Percentiles rank a stretch among this genome's conserved stretches.
Evolutionary conservation across 2,888 invertebrate species (phyloP).

Genomic region (Ormia ochracea): DNA sequence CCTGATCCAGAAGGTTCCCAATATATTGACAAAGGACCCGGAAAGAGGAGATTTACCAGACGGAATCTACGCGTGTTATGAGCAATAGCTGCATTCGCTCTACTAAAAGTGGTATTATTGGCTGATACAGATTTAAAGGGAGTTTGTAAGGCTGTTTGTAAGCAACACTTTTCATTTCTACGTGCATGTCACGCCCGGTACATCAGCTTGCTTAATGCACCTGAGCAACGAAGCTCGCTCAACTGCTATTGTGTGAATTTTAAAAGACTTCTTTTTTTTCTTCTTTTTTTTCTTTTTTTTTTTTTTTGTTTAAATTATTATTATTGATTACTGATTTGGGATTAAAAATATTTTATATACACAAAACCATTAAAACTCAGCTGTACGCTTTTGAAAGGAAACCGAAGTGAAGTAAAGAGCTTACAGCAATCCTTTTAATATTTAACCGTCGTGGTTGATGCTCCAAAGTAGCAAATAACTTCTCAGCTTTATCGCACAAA

Average conservation of each 20-base stretch:
- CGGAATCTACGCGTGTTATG: too few relatives aligned
- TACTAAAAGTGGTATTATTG: too few relatives aligned
- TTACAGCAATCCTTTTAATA: conserved; percentile 32
- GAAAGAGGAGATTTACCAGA: too few relatives aligned
- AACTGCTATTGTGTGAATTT: conserved; percentile 9
- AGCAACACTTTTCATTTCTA: too few relatives aligned
- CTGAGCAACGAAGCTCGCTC: not conserved
- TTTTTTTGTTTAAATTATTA: not conserved
- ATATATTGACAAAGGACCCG: too few relatives aligned
- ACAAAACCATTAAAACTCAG: conserved; percentile 20
- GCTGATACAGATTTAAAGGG: too few relatives aligned
- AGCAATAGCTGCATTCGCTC: too few relatives aligned
- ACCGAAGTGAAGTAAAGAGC: not conserved
- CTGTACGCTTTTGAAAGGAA: not conserved
- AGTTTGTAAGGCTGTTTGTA: too few relatives aligned
- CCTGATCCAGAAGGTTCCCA: too few relatives aligned
- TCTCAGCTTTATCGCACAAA: conserved; percentile 30
- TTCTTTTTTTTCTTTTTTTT: not conserved
- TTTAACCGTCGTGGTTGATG: conserved; percentile 21
- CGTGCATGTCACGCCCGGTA: too few relatives aligned
- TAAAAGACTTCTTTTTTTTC: not conserved
- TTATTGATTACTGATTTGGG: conserved; percentile 77
- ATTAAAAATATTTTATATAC: conserved; percentile 63
- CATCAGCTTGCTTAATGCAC: not conserved
- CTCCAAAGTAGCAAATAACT: conserved; percentile 33